Evolutionary conservation across 2,888 invertebrate species (phyloP).

Genomic region (Matsumyia berberina): DNA sequence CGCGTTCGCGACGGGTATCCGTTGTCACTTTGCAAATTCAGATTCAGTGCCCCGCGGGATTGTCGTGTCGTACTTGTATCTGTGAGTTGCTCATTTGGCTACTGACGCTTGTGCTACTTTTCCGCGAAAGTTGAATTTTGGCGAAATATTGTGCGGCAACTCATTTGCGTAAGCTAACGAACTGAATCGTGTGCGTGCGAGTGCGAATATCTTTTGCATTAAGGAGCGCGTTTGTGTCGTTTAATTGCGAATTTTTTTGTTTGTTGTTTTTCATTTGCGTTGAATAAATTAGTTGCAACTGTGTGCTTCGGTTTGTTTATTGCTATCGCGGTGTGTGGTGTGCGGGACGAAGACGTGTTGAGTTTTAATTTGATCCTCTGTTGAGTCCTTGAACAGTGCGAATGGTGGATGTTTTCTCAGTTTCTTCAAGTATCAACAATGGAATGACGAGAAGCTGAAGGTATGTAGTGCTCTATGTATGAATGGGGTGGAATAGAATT

Average conservation of each 20-base stretch:
- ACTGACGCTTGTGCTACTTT: constrained; percentile 20
- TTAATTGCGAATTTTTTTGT: background rate
- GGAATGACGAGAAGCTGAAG: constrained; percentile 43
- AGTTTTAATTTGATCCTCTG: constrained; percentile 53
- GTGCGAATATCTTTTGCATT: constrained; percentile 8
- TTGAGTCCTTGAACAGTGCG: constrained; percentile 51
- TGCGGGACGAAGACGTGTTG: constrained; percentile 46
- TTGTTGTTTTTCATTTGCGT: background rate
- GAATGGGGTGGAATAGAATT: constrained; percentile 15
- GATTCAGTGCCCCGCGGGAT: constrained; percentile 7
- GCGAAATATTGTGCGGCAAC: background rate
- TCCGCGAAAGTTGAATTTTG: background rate
- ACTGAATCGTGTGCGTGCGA: no score
- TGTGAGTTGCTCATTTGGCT: constrained; percentile 13
- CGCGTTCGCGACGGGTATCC: background rate
- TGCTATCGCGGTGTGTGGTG: background rate
- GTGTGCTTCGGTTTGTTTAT: background rate
- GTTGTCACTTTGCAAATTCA: background rate
- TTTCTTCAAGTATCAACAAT: constrained; percentile 18
- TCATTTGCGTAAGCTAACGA: background rate
- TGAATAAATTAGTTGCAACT: background rate
- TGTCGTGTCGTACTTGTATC: constrained; percentile 1
- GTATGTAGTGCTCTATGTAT: constrained; percentile 30
- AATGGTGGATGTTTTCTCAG: constrained; percentile 9
- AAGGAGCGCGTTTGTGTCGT: background rate